Evolutionary conservation across 2,888 invertebrate species (phyloP), one percentile per base, ranked within the genome.

Genomic region (Cephus pygmeus): DNA sequence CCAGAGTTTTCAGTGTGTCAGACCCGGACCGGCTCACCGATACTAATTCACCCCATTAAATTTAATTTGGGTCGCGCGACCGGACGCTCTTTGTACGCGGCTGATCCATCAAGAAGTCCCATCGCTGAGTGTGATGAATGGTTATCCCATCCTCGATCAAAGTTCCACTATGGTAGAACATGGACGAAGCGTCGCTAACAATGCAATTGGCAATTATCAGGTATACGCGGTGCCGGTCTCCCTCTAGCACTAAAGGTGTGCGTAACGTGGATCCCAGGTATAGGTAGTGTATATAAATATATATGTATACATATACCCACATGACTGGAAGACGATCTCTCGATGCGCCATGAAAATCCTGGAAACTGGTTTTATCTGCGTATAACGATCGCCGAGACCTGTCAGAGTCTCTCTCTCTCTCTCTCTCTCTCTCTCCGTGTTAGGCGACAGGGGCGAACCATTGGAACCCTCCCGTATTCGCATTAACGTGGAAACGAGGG

Each of bases 31-130:
- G 76, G 82, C 80, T 83, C 79, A 80, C 85, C 85, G 85, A 83
- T 87, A 84, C 88, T 88, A 89, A 89, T 89, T 89, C 89, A 86
- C 87, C 86, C 89, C 88, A 89, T 90, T 89, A 90, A 89, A 90
- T 89, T 89, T 90, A 87, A 90, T 90, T 90, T 87, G 88, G 82
- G 81, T 81, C 79, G 80, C 80, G 80, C 71, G 71, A 71, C 71
- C 71, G 71, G 71, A 71, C 31, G 71, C 71, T 71, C 71, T 31
- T 71, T 71, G 33, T 34, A 71, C 71, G 71, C 12, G 34, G 34
- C 71, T 31, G 34, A 71, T 56, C 56, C 56, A 56, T 56, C 23
- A 56, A 56, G 56, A 56, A 56, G 56, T 56, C 56, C 56, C 56
- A 56, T 23, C 23, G 56, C 23, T 56, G 56, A 56, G 23, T 56